Conservation (phyloP, 2,113 vertebrate species). For the Crypturellus undulatus region DNA sequence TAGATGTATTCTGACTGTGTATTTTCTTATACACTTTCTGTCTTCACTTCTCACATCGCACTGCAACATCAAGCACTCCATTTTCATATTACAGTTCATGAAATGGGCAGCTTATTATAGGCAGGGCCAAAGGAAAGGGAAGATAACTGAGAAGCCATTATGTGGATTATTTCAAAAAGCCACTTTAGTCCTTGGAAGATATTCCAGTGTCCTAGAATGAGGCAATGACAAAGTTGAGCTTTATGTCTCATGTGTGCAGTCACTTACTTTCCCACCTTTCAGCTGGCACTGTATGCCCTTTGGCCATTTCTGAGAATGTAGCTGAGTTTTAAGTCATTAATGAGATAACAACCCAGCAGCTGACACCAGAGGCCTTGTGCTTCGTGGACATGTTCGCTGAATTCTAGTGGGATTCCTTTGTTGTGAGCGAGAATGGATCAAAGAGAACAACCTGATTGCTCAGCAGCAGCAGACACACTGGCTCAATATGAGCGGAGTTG, state of each 20-base stretch:
- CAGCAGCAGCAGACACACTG: background rate
- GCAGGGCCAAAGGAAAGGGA: constrained; percentile 21
- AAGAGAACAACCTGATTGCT: constrained; percentile 29
- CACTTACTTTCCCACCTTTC: constrained; percentile 47
- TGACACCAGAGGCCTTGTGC: background rate
- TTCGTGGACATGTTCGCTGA: constrained; percentile 17
- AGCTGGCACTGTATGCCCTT: constrained; percentile 12
- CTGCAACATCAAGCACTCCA: background rate
- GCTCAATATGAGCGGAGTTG: background rate
- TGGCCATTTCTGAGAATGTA: constrained; percentile 26
- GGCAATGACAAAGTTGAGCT: constrained; percentile 53
- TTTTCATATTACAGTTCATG: background rate
- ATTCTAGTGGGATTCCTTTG: constrained; percentile 40
- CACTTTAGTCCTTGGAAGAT: constrained; percentile 48
- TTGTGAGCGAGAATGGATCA: constrained; percentile 9
- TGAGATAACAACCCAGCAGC: constrained; percentile 33
- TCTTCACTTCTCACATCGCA: background rate
- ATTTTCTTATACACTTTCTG: background rate
- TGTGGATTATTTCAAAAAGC: constrained; percentile 60
- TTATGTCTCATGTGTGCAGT: constrained; percentile 42
- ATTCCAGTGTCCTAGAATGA: constrained; percentile 49
- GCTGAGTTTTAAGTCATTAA: constrained; percentile 64
- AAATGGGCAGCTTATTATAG: background rate
- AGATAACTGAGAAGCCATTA: constrained; percentile 24
- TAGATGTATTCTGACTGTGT: background rate